Percentiles rank a stretch among this genome's conserved stretches.
Evolutionary conservation across 2,888 invertebrate species (phyloP).

Genomic region (Xanthia icteritia): DNA sequence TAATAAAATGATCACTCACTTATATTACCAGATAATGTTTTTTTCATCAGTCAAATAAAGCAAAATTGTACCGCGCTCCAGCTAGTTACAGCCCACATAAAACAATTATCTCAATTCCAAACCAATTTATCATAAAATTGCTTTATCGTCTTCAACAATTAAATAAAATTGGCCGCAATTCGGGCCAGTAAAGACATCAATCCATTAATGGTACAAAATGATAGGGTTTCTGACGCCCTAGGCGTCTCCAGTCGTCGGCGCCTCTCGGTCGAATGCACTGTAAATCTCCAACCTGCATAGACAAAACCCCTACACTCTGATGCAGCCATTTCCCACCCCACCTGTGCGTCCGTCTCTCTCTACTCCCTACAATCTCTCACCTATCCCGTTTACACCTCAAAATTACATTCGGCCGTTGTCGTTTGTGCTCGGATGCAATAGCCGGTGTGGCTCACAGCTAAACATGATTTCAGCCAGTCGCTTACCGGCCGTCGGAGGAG

Average conservation of each 20-base stretch:
- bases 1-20: slow-evolving; percentile 48
- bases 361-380: slow-evolving; percentile 69
- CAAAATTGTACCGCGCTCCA: slow-evolving; percentile 64
- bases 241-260: slow-evolving; percentile 72
- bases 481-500: slow-evolving; percentile 83
- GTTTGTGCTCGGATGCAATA: slow-evolving; percentile 89
- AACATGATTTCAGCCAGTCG: slow-evolving; percentile 89
- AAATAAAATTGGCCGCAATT: slow-evolving; percentile 84
- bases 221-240: slow-evolving; percentile 76
- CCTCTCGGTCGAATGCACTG: slow-evolving; percentile 83
- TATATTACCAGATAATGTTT: slow-evolving; percentile 51
- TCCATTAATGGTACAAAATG: slow-evolving; percentile 83
- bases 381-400: slow-evolving; percentile 85
- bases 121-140: slow-evolving; percentile 81
- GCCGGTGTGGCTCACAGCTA: slow-evolving; percentile 90
- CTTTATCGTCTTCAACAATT: slow-evolving; percentile 82
- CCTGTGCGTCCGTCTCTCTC: slow-evolving; percentile 82
- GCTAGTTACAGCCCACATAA: slow-evolving; percentile 73
- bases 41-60: slow-evolving; percentile 60
- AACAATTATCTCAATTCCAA: slow-evolving; percentile 77
- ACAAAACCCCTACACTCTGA: slow-evolving; percentile 80
- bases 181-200: slow-evolving; percentile 84
- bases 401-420: slow-evolving; percentile 88
- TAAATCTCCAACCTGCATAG: slow-evolving; percentile 84
- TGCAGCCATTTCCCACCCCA: slow-evolving; percentile 85